These are phyloP conservation scores for Cephus nigrinus DNA, from an alignment of 2,888 invertebrate genomes.

Conservation along the genomic window DNA sequence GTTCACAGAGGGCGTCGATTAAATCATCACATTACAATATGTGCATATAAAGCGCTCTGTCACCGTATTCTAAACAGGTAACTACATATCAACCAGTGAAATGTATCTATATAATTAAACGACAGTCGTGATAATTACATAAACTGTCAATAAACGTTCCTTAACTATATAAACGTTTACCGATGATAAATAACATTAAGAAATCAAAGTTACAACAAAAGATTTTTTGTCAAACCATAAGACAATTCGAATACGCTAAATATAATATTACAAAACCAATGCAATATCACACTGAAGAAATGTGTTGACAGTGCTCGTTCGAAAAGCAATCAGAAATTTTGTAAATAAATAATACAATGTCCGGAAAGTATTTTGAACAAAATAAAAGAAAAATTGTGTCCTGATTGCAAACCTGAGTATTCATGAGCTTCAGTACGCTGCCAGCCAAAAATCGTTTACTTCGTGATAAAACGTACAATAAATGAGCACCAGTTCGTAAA, in stretches of 20 bases:
- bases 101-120: background rate
- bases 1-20: background rate
- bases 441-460: conserved; percentile 86
- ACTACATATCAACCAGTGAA: background rate
- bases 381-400: conserved; percentile 20
- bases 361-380: conserved; percentile 1
- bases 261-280: too few relatives aligned
- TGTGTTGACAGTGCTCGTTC: background rate
- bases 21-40: background rate
- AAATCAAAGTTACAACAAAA: background rate
- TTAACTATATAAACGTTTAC: background rate
- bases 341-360: conserved; percentile 4
- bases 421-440: conserved; percentile 86
- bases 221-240: background rate
- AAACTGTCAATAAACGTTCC: background rate
- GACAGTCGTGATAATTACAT: background rate
- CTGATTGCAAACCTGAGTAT: conserved; percentile 76
- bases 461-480: conserved; percentile 81
- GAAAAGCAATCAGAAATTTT: background rate
- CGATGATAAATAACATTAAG: background rate
- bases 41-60: background rate
- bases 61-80: background rate
- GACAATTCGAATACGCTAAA: too few relatives aligned
- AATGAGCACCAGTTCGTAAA: conserved; percentile 74
- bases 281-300: too few relatives aligned